Evolutionary conservation across 2,797 vertebrate genomes (phyloP), one percentile per base, ranked within the genome.

Genomic region (Alauda arvensis): DNA sequence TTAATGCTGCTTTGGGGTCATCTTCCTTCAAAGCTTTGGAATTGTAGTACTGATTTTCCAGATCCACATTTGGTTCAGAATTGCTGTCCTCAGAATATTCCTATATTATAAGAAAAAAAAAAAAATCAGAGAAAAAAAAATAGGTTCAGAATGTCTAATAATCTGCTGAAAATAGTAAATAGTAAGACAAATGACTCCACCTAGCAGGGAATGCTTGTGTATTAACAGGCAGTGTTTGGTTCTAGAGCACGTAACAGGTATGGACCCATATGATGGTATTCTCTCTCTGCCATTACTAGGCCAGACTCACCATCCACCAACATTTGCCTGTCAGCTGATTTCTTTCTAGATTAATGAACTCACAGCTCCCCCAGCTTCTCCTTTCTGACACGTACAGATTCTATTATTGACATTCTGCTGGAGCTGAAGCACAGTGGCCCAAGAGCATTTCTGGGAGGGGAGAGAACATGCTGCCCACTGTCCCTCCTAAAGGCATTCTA

Each of bases 21-120:
- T 99, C 98, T 95, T 99, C 98, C 95, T 99, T 99, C 96, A 98
- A 94, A 75, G 98, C 98, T 98, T 99, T 98, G 76, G 98, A 99
- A 96, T 99, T 98, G 95, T 99, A 99, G 95, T 99, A 99, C 95
- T 99, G 98, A 96, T 98, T 99, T 96, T 99, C 98, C 97, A 99
- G 95, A 96, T 99, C 98, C 88, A 98, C 98, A 93, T 98, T 99
- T 48, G 98, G 98, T 94, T 99, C 98, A 71, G 98, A 99, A 92
- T 99, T 98, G 93, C 98, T 99, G 95, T 98, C 98, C 95, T 99
- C 98, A n/a, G 98, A 99, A 93, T 98, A 98, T 95, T 99, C 98
- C 98, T 99, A 59, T 16, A 83, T 85, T 92, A 89, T 83, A 66
- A 77, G 37, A 37, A 46, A 8, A 18, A 17, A 31, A n/a, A 18